phyloP scores from a whole-genome alignment of 2,797 vertebrate species.

The Acrossocheilus fasciatus region DNA sequence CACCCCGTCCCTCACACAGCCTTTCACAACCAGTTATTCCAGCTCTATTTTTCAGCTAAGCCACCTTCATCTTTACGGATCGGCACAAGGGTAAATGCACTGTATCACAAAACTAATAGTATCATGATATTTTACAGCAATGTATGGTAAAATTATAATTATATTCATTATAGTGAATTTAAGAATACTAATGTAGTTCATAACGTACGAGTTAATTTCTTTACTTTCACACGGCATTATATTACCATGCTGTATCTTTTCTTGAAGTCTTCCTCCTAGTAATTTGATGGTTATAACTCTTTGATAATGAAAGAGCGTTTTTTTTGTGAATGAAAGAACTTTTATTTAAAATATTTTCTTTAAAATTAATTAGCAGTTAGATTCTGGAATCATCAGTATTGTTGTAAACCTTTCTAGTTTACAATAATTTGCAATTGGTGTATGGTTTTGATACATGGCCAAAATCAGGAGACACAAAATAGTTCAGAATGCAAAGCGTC shows the following conservation, averaged over 20 bases:
- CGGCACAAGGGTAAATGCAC: background rate
- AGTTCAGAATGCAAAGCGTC: background rate
- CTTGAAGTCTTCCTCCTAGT: background rate
- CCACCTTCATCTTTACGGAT: background rate
- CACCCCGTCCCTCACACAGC: background rate
- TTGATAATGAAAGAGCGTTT: background rate
- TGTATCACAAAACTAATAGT: background rate
- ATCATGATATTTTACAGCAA: background rate
- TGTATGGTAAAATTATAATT: background rate
- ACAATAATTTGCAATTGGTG: background rate
- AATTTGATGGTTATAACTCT: background rate
- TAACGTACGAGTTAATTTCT: background rate
- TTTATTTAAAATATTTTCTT: background rate
- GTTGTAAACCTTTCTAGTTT: background rate
- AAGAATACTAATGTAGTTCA: background rate
- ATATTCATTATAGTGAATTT: background rate
- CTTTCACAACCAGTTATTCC: background rate
- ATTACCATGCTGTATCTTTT: background rate
- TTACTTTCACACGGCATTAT: background rate
- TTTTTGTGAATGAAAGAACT: too few relatives aligned
- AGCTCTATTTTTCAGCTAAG: background rate
- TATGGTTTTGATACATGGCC: background rate
- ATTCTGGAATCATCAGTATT: background rate
- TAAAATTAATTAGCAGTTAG: background rate
- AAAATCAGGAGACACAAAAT: background rate